A percentile compares a stretch with the other conserved stretches of the same genome.
Evolutionary conservation across 2,113 vertebrate genomes (phyloP).

Genomic region (Emydura subglobosa): DNA sequence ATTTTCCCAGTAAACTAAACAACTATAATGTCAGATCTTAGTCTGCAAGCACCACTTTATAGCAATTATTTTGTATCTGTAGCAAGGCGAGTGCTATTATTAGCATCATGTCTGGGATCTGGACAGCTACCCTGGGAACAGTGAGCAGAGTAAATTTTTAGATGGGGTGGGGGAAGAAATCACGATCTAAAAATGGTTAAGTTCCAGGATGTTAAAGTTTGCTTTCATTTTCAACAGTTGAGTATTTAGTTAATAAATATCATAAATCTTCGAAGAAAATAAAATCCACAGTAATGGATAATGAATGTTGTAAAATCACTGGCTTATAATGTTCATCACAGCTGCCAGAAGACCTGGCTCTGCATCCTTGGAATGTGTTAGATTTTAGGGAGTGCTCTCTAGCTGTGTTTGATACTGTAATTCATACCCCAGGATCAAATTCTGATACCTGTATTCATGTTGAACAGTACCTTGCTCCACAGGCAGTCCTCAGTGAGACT

Average conservation of each 20-base stretch:
- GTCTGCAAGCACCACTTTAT: conserved; percentile 33
- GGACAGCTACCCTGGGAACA: conserved; percentile 44
- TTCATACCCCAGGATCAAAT: background rate
- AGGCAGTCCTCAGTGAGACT: background rate
- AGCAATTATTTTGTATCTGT: background rate
- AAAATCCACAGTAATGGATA: conserved; percentile 29
- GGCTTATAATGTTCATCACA: conserved; percentile 33
- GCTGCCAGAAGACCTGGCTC: conserved; percentile 25
- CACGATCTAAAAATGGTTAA: conserved; percentile 53
- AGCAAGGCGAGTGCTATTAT: conserved; percentile 48
- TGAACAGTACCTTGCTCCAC: background rate
- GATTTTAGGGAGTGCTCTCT: background rate
- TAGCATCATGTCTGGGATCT: conserved; percentile 54
- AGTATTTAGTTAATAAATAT: conserved; percentile 36
- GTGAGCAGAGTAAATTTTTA: conserved; percentile 29
- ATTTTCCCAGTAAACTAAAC: conserved; percentile 33
- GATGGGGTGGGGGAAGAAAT: background rate
- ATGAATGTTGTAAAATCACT: conserved; percentile 45
- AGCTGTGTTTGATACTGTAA: background rate
- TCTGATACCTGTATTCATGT: background rate
- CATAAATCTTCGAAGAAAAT: conserved; percentile 23
- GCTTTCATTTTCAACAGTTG: conserved; percentile 43
- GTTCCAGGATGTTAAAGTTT: background rate
- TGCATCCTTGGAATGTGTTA: background rate
- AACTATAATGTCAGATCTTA: conserved; percentile 8